phyloP scores from a whole-genome alignment of 2,797 vertebrate genomes.

The Heteromormyrus szaboi region DNA sequence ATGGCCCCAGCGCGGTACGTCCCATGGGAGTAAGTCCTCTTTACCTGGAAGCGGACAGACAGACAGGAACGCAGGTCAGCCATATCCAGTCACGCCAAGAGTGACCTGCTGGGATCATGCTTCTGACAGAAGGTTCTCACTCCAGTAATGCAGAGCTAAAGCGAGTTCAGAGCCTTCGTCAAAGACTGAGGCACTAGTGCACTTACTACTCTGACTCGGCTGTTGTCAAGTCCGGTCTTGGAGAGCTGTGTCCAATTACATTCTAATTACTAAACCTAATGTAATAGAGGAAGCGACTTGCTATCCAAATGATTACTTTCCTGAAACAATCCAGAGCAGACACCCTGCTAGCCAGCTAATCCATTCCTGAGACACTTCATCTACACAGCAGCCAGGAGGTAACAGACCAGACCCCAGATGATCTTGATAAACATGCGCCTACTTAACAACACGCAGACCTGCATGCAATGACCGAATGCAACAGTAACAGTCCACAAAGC shows the following conservation, averaged over 20 bases:
- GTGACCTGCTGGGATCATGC: background rate
- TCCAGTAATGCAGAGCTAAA: background rate
- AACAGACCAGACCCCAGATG: background rate
- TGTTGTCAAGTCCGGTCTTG: background rate
- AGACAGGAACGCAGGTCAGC: background rate
- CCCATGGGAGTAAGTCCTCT: conserved; percentile 92
- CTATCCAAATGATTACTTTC: background rate
- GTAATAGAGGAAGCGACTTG: background rate
- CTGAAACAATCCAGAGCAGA: background rate
- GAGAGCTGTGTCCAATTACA: background rate
- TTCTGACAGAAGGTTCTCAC: background rate
- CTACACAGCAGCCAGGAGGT: background rate
- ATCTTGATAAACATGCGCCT: background rate
- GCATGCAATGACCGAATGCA: background rate
- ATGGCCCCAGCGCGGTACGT: conserved; percentile 95
- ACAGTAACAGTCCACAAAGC: background rate
- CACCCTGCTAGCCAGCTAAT: background rate
- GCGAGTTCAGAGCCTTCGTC: background rate
- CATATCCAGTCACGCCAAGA: background rate
- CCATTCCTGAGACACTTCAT: background rate
- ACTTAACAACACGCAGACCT: background rate
- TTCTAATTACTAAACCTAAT: background rate
- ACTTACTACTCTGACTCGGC: background rate
- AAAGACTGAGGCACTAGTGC: background rate
- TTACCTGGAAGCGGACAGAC: conserved; percentile 69